These are phyloP conservation scores for Eulacestoma nigropectus DNA, from an alignment of 2,113 vertebrate genomes.

Conservation along the genomic window DNA sequence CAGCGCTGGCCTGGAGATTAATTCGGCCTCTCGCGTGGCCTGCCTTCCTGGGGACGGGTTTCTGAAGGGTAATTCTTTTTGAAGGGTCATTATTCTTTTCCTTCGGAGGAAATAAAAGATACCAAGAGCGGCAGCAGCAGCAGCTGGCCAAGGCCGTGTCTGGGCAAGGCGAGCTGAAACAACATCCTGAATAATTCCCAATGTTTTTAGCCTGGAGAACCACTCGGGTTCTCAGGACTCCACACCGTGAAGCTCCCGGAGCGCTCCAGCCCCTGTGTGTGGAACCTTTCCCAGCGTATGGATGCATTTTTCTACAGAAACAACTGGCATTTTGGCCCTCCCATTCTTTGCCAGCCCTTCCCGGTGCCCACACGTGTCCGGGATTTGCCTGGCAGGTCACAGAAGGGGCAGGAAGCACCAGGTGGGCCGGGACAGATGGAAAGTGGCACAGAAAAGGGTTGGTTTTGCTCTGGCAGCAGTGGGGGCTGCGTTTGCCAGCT, in stretches of 20 bases:
- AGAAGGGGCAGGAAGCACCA: not conserved
- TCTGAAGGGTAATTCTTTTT: not conserved
- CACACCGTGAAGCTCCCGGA: not conserved
- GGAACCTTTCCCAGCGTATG: accelerated
- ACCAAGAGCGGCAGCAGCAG: not conserved
- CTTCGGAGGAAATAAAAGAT: not conserved
- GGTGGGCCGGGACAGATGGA: accelerated
- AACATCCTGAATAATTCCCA: not conserved
- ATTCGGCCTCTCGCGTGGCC: not conserved
- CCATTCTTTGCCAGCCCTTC: no score
- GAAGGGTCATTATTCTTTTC: not conserved
- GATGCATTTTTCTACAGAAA: accelerated
- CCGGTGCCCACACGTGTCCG: not conserved
- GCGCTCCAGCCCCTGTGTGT: accelerated
- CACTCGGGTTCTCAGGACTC: accelerated
- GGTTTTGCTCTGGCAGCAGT: not conserved
- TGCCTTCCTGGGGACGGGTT: not conserved
- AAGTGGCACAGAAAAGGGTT: not conserved
- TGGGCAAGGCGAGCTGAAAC: not conserved
- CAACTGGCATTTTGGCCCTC: not conserved
- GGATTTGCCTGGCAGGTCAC: not conserved
- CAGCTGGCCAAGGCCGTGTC: not conserved
- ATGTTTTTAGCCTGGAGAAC: not conserved
- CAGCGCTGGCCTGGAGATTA: not conserved
- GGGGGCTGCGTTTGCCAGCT: not conserved